Evolutionary conservation across 2,113 vertebrate genomes (phyloP).

Genomic region (Podocnemis expansa): DNA sequence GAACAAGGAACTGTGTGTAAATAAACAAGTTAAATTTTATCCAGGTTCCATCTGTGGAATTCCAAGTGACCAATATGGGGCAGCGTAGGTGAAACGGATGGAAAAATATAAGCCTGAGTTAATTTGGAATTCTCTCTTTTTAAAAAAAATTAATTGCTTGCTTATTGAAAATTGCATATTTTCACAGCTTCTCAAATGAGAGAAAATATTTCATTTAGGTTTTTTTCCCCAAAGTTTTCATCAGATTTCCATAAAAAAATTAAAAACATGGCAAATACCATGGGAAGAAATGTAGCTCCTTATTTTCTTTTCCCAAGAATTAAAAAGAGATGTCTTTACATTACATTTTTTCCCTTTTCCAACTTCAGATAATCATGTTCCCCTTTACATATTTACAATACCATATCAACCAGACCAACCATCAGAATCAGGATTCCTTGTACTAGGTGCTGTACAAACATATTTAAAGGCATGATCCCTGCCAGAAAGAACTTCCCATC

Average conservation of each 20-base stretch:
- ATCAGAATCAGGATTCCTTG: neutral
- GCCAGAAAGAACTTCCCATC: neutral
- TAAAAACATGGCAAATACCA: neutral
- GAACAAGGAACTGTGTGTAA: neutral
- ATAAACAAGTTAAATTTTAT: neutral
- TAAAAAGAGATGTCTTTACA: neutral
- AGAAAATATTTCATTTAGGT: neutral
- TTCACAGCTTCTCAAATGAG: neutral
- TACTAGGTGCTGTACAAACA: neutral
- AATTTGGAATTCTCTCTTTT: neutral
- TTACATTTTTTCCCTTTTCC: neutral
- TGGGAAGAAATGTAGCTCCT: neutral
- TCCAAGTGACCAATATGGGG: neutral
- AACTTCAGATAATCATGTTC: neutral
- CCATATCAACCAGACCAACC: neutral
- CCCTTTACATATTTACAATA: neutral
- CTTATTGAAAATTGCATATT: neutral
- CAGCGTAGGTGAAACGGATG: neutral
- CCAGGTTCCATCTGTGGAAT: neutral
- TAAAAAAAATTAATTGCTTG: neutral
- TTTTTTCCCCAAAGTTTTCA: neutral
- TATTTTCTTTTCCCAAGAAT: neutral
- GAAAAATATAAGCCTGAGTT: neutral
- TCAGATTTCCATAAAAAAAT: neutral
- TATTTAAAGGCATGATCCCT: neutral